Percentiles rank a stretch among this genome's conserved stretches.
These are phyloP conservation scores for Siniperca obscura DNA, from an alignment of 2,797 vertebrate genomes.

Conservation along the genomic window DNA sequence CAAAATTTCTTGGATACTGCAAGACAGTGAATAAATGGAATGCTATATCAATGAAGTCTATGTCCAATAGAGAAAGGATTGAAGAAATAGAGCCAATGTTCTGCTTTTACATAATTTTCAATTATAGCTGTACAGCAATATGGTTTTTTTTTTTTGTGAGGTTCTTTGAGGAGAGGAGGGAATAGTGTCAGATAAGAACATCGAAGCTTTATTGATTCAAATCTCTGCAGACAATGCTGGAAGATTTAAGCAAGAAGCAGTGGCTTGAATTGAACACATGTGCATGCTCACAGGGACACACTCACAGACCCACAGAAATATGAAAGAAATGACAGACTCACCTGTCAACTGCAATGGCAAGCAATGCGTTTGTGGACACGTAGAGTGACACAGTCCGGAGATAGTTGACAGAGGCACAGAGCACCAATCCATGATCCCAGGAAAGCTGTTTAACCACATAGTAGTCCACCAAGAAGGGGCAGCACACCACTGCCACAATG, in stretches of 20 bases:
- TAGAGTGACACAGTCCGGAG: constrained; percentile 94
- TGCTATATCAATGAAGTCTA: not conserved
- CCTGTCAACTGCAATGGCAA: constrained; percentile 97
- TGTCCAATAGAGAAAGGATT: not conserved
- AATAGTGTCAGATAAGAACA: not conserved
- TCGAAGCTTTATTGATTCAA: not conserved
- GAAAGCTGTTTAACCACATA: constrained; percentile 95
- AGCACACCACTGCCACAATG: constrained; percentile 95
- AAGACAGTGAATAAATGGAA: not conserved
- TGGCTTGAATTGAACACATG: not conserved
- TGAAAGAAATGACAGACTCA: constrained; percentile 67
- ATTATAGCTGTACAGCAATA: not conserved
- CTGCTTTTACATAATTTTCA: not conserved
- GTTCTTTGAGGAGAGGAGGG: not conserved
- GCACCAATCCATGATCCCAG: constrained; percentile 92
- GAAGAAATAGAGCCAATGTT: not conserved
- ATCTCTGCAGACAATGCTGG: not conserved
- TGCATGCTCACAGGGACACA: not conserved
- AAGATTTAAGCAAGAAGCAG: not conserved
- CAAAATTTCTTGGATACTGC: not conserved
- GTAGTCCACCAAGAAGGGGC: constrained; percentile 98
- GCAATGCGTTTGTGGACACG: constrained; percentile 95
- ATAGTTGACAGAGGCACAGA: constrained; percentile 95
- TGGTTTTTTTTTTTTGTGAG: not conserved
- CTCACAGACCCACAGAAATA: not conserved